These are phyloP conservation scores for Rhopilema esculentum DNA, from an alignment of 30 jellyfish, hydroid and myxozoan species.

Conservation along the genomic window DNA sequence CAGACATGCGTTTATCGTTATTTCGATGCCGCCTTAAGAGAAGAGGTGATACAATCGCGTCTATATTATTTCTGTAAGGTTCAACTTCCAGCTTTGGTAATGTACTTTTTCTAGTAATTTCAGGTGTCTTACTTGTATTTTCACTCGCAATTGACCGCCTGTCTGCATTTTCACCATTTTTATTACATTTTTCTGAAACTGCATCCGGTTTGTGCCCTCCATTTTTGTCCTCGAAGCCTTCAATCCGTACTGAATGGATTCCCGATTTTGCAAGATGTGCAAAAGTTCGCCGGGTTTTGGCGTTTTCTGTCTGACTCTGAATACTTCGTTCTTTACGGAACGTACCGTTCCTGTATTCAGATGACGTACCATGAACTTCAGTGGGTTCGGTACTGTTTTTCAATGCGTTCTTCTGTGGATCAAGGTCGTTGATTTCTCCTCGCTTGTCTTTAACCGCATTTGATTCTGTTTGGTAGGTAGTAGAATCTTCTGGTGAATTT, in stretches of 20 bases:
- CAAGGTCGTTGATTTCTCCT: background rate
- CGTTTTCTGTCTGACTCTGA: background rate
- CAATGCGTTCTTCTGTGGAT: background rate
- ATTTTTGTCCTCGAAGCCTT: background rate
- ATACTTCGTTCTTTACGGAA: background rate
- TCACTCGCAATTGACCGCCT: no score
- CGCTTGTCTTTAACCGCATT: background rate
- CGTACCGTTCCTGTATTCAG: background rate
- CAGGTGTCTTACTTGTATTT: background rate
- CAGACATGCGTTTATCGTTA: background rate
- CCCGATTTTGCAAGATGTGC: background rate
- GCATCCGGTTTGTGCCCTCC: background rate
- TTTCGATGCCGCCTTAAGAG: conserved; percentile 9
- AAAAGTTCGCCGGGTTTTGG: background rate
- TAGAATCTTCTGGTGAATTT: background rate
- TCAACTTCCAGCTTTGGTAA: background rate
- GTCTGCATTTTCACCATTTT: background rate
- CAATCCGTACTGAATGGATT: conserved; percentile 1
- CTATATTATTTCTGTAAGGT: background rate
- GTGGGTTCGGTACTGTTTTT: background rate
- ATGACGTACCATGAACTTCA: background rate
- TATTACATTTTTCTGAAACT: background rate
- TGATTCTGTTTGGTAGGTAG: background rate
- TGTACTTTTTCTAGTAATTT: background rate
- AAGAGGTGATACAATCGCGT: conserved; percentile 28